Evolutionary conservation across 2,888 invertebrate genomes (phyloP).

Genomic region (Caenorhabditis sp.): DNA sequence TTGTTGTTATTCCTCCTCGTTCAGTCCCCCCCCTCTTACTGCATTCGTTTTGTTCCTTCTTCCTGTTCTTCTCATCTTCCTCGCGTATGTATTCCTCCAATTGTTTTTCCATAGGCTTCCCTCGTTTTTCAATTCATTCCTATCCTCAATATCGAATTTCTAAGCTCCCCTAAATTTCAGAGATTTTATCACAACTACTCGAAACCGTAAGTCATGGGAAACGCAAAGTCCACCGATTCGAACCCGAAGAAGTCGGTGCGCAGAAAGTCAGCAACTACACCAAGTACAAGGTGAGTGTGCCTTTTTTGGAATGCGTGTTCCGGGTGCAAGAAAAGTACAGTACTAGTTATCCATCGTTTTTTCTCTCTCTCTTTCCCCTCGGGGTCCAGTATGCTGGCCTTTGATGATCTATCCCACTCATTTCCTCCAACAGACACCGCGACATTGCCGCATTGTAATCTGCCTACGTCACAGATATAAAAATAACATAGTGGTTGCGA

Average conservation of each 20-base stretch:
- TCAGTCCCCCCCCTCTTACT: background rate
- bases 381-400: background rate
- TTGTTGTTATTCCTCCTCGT: background rate
- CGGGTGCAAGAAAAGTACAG: no score
- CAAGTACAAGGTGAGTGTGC: constrained; percentile 55
- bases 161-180: constrained; percentile 16
- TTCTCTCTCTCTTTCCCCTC: no score
- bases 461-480: constrained; percentile 55
- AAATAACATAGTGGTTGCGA: constrained; percentile 48
- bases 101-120: background rate
- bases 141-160: constrained; percentile 35
- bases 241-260: constrained; percentile 53
- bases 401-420: constrained; percentile 1
- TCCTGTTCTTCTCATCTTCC: background rate
- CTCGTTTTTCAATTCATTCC: constrained; percentile 1
- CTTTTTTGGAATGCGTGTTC: background rate
- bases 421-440: constrained; percentile 1
- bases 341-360: no score
- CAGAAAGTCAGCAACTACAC: constrained; percentile 60
- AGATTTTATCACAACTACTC: constrained; percentile 12
- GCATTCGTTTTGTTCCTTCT: background rate
- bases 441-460: constrained; percentile 21
- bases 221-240: constrained; percentile 58
- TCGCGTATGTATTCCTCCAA: background rate
- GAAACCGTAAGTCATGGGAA: constrained; percentile 39